Conservation (phyloP, 2,888 invertebrate genomes). For the Caradrina kadenii region DNA sequence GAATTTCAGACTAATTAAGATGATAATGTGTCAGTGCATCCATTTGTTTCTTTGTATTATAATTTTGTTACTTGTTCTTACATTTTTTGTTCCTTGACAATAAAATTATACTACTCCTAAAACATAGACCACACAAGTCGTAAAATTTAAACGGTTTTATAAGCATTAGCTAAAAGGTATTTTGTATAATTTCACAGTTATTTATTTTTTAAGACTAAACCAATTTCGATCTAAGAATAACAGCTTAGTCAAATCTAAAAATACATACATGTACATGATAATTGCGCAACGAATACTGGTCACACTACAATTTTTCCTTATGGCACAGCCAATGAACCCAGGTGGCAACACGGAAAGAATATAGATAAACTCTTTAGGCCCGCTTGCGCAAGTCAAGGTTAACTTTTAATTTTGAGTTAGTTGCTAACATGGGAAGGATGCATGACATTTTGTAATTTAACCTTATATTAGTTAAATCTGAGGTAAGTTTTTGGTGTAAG, state of each 20-base stretch:
- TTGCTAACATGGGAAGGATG: too few species aligned
- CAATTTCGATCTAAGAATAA: constrained; percentile 14
- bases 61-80: constrained; percentile 7
- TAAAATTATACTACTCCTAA: constrained; percentile 4
- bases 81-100: constrained; percentile 17
- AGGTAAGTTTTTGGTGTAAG: neutral
- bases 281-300: constrained; percentile 44
- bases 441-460: neutral
- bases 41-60: constrained; percentile 25
- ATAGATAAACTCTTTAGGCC: constrained; percentile 8
- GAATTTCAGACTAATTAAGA: constrained; percentile 54
- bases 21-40: constrained; percentile 25
- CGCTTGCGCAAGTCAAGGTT: neutral
- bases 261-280: constrained; percentile 41
- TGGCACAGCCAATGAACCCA: constrained; percentile 53
- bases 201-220: constrained; percentile 28
- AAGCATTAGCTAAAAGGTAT: constrained; percentile 12
- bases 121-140: constrained; percentile 31
- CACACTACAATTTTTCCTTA: constrained; percentile 47
- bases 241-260: constrained; percentile 28
- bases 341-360: constrained; percentile 30
- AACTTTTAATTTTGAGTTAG: neutral
- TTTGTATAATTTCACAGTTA: constrained; percentile 24
- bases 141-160: constrained; percentile 26
- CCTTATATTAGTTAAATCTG: neutral